phyloP scores from a whole-genome alignment of 2,113 vertebrate genomes.

The Chroicocephalus ridibundus region DNA sequence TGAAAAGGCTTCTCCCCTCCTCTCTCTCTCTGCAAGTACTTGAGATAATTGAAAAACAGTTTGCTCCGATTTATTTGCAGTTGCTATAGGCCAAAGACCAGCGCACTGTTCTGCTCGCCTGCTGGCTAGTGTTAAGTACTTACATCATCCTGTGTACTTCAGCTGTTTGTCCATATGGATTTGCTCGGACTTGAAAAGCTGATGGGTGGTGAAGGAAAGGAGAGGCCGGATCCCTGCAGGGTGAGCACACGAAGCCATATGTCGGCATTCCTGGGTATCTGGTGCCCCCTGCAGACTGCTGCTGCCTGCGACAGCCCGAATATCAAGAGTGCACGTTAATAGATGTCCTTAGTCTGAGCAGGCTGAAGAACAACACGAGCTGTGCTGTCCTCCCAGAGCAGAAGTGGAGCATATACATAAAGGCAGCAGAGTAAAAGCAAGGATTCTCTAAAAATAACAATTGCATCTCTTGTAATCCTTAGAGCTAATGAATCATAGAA shows the following conservation, averaged over 20 bases:
- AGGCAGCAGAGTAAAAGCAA: background rate
- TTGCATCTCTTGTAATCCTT: background rate
- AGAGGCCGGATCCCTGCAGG: background rate
- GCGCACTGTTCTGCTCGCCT: background rate
- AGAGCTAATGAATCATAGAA: background rate
- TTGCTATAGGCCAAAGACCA: background rate
- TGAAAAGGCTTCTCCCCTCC: background rate
- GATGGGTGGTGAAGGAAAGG: background rate
- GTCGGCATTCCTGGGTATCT: background rate
- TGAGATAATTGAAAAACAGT: background rate
- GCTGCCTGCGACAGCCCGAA: background rate
- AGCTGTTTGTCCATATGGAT: slow-evolving; percentile 34
- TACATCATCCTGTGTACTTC: background rate
- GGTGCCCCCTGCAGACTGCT: slow-evolving; percentile 51
- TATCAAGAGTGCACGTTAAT: accelerated
- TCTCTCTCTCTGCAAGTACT: background rate
- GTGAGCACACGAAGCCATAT: background rate
- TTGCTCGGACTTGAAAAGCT: background rate
- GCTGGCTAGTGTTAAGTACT: background rate
- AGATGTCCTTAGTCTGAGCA: background rate
- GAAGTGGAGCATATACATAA: background rate
- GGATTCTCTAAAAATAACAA: background rate
- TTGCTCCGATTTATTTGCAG: background rate
- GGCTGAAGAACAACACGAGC: background rate
- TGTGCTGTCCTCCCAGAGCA: background rate